Conservation (phyloP, 2,113 vertebrate genomes). For the Micromys minutus region DNA sequence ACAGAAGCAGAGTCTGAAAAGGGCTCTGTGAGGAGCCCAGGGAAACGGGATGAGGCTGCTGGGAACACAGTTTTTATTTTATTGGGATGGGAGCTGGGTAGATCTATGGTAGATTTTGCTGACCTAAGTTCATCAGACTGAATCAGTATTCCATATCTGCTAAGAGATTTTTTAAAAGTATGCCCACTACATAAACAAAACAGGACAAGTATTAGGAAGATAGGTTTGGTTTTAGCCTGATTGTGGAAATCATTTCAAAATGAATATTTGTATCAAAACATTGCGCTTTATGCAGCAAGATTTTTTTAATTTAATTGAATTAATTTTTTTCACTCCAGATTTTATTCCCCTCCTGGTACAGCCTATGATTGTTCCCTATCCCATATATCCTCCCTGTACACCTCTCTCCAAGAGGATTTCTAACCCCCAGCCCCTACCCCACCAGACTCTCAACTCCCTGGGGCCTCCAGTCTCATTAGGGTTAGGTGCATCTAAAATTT, state of each 20-base stretch:
- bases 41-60: background rate
- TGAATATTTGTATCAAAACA: background rate
- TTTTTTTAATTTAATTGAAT: background rate
- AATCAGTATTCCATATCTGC: background rate
- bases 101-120: background rate
- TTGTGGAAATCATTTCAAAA: background rate
- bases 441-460: no score
- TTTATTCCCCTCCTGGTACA: no score
- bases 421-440: no score
- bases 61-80: background rate
- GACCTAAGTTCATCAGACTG: background rate
- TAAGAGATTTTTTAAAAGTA: background rate
- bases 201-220: background rate
- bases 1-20: background rate
- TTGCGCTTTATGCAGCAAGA: background rate
- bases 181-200: background rate
- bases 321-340: no score
- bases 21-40: background rate
- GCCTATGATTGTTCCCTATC: no score
- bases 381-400: no score
- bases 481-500: no score
- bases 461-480: no score
- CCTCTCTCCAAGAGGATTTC: no score
- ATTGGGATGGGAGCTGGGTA: background rate
- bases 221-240: background rate